Conservation (phyloP, 2,888 invertebrate genomes). For the Mythimna vitellina region DNA sequence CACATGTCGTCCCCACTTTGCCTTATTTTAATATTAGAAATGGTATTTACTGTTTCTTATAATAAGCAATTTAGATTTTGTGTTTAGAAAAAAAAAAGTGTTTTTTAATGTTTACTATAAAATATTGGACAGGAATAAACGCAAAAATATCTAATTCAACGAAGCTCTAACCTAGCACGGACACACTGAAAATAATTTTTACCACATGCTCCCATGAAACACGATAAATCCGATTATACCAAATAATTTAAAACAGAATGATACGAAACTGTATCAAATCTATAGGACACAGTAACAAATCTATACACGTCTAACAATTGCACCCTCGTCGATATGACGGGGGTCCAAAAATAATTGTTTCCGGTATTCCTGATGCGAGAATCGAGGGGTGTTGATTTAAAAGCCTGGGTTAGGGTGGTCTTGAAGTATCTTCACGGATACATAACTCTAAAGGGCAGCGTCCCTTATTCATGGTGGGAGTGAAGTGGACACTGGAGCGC, state of each 20-base stretch:
- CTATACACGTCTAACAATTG: constrained; percentile 47
- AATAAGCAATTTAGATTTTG: too few species aligned
- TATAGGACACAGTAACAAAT: constrained; percentile 53
- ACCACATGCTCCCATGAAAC: constrained; percentile 29
- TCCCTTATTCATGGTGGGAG: not conserved
- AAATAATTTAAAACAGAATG: constrained; percentile 61
- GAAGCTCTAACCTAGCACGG: not conserved
- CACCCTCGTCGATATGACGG: constrained; percentile 66
- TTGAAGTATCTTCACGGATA: constrained; percentile 36
- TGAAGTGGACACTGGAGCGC: not conserved
- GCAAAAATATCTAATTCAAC: too few species aligned
- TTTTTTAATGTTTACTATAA: too few species aligned
- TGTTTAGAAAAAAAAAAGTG: too few species aligned
- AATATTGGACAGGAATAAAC: too few species aligned
- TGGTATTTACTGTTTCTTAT: too few species aligned
- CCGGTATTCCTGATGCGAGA: constrained; percentile 72
- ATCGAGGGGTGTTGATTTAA: constrained; percentile 50
- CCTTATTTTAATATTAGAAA: too few species aligned
- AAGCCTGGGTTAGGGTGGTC: constrained; percentile 41
- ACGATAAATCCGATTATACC: constrained; percentile 47
- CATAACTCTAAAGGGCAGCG: constrained; percentile 31
- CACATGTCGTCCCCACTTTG: too few species aligned
- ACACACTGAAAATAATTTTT: not conserved
- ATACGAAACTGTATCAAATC: constrained; percentile 53
- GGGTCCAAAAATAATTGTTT: constrained; percentile 81